Evolutionary conservation across 2,888 invertebrate genomes (phyloP), one percentile per base, ranked within the genome.

Genomic region (Folsomia manolachei): DNA sequence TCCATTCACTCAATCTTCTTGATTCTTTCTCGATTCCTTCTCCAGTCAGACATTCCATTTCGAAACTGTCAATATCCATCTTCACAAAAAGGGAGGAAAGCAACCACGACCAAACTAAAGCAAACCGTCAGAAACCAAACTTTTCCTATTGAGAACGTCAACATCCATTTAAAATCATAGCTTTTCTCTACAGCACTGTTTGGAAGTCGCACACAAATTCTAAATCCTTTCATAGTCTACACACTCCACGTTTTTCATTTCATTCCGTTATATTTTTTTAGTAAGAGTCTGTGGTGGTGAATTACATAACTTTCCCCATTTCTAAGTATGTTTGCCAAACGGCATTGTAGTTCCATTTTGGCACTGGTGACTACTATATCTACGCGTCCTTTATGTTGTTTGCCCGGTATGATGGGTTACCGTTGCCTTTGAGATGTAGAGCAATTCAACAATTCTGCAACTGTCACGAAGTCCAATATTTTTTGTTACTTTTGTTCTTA

Each of bases 91-190:
- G 52, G n/a, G 60, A 60, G 23, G 62, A 62, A 27, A 66, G 56
- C 21, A n/a, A 21, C 39, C 39, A 39, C 39, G 39, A 39, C 39
- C 39, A 39, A 39, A 39, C 39, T 4, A 39, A 39, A 39, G 7
- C 14, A 39, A 39, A 39, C 7, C 14, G n/a, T 39, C 4, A 39
- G 27, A 25, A 9, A 66, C 27, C 51, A 51, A 52, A 52, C 65
- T 51, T 66, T n/a, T 39, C 52, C 52, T 52, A 27, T 27, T 39
- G 4, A n/a, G 1, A 7, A 27, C 65, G 51, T 66, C 52, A 66
- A 39, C 25, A 21, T 66, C 65, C 65, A 66, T 66, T 66, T 66
- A 66, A 66, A 66, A 66, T 66, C 65, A 66, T 27, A 51, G 65
- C 65, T 66, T 39, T 39, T 39, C 39, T n/a, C n/a, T n/a, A n/a